Conservation (phyloP, 2,888 invertebrate species). For the Pollenia angustigena region DNA sequence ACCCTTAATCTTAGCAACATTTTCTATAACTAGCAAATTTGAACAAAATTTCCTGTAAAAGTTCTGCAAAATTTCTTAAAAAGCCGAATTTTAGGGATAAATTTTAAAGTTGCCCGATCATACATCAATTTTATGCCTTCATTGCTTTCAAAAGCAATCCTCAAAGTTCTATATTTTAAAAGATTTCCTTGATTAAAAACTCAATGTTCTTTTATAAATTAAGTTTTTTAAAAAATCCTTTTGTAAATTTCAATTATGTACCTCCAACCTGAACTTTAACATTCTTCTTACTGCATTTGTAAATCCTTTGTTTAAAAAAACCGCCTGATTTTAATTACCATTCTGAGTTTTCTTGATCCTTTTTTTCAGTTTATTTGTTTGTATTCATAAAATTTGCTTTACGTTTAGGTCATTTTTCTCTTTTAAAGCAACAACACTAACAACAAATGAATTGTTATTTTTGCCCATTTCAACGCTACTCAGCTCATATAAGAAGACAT, state of each 20-base stretch:
- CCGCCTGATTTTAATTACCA: conserved; percentile 55
- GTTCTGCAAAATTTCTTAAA: too few relatives aligned
- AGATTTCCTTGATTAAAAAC: too few relatives aligned
- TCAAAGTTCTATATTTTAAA: too few relatives aligned
- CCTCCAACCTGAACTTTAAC: conserved; percentile 8
- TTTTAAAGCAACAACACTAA: conserved; percentile 38
- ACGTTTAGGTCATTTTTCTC: conserved; percentile 57
- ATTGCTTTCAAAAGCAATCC: too few relatives aligned
- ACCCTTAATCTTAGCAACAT: too few relatives aligned
- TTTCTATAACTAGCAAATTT: too few relatives aligned
- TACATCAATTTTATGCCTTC: too few relatives aligned
- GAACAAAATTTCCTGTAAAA: too few relatives aligned
- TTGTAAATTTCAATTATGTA: conserved; percentile 20
- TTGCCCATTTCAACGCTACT: conserved; percentile 59
- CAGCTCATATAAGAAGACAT: conserved; percentile 35
- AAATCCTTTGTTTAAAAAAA: conserved; percentile 35
- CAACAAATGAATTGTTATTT: conserved; percentile 67
- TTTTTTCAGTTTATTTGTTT: conserved; percentile 16
- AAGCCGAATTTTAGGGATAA: too few relatives aligned
- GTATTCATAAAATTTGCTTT: conserved; percentile 31
- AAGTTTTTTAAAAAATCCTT: not conserved
- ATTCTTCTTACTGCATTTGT: conserved; percentile 13
- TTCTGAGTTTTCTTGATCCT: conserved; percentile 47
- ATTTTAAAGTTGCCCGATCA: too few relatives aligned
- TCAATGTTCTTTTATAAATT: not conserved